These are phyloP conservation scores for Mionectes olivaceus DNA, from an alignment of 2,797 vertebrate genomes.

Conservation along the genomic window DNA sequence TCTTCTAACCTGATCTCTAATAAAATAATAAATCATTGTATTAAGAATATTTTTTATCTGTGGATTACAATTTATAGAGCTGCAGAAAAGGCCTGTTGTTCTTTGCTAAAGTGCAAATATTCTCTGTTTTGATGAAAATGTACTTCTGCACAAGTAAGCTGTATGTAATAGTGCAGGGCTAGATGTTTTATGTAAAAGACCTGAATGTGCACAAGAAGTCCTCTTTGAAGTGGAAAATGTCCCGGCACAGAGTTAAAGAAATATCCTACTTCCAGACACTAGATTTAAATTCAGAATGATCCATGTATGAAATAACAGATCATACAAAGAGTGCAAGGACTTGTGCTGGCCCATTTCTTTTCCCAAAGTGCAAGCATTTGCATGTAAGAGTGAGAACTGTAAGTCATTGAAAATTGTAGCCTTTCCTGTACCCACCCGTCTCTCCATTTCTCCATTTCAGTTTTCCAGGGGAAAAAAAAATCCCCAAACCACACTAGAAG, in stretches of 20 bases:
- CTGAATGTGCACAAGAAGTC: background rate
- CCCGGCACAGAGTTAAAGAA: background rate
- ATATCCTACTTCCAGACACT: background rate
- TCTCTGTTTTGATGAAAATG: background rate
- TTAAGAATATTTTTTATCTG: background rate
- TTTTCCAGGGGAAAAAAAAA: background rate
- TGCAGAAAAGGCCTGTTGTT: background rate
- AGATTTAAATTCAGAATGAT: background rate
- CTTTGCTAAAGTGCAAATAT: background rate
- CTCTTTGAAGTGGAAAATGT: background rate
- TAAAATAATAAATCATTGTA: background rate
- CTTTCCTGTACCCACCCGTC: background rate
- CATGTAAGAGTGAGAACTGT: background rate
- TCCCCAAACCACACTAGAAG: background rate
- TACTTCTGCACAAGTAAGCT: background rate
- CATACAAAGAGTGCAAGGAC: background rate
- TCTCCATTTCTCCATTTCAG: slow-evolving; percentile 4
- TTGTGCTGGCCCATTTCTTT: background rate
- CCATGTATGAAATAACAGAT: background rate
- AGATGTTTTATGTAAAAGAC: background rate
- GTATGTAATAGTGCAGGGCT: background rate
- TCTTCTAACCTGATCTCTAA: background rate
- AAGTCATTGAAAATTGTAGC: background rate
- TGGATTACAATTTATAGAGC: background rate
- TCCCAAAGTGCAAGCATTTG: background rate